phyloP scores from a whole-genome alignment of 2,888 invertebrate species.

The Synanthedon myopaeformis region DNA sequence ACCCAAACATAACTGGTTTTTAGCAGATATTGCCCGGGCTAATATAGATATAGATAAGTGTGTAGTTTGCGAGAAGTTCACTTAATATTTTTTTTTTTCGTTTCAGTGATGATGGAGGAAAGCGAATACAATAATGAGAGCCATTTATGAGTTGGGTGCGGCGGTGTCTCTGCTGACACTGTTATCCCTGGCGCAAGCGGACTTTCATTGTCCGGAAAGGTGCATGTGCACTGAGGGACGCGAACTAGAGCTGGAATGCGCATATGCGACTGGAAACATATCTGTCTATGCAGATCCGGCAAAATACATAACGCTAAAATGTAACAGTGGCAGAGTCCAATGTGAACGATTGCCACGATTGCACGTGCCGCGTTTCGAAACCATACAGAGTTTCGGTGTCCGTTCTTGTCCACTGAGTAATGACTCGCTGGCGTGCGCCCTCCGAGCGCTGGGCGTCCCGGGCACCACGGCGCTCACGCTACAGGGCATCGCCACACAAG shows the following conservation, averaged over 20 bases:
- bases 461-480: conserved; percentile 72
- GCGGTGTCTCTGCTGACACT: background rate
- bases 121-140: background rate
- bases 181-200: background rate
- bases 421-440: background rate
- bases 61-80: too few relatives aligned
- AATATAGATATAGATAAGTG: too few relatives aligned
- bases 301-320: conserved; percentile 1
- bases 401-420: conserved; percentile 1
- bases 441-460: conserved; percentile 31
- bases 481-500: conserved; percentile 75
- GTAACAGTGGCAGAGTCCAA: background rate
- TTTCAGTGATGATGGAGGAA: background rate
- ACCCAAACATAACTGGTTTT: too few relatives aligned
- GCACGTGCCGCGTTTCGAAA: background rate
- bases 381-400: background rate
- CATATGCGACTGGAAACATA: background rate
- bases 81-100: too few relatives aligned
- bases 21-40: too few relatives aligned
- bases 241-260: background rate
- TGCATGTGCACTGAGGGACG: background rate
- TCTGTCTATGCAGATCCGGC: background rate
- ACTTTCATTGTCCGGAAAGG: background rate
- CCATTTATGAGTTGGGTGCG: background rate
- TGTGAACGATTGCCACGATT: background rate